Conservation (phyloP, 2,888 invertebrate species). For the Acanthopleura granulata region DNA sequence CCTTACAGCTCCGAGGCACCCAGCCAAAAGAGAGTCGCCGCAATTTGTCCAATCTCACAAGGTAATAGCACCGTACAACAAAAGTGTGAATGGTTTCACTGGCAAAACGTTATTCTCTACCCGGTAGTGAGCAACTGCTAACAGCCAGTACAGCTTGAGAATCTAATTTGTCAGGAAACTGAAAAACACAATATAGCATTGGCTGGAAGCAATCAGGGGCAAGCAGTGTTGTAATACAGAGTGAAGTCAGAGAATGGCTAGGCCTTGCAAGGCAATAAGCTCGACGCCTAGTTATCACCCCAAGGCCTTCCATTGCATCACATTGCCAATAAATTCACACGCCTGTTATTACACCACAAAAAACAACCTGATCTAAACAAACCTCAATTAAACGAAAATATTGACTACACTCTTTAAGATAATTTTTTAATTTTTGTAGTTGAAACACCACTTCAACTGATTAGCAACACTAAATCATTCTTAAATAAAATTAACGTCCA, state of each 20-base stretch:
- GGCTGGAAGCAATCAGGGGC: neutral
- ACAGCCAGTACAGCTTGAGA: constrained; percentile 4
- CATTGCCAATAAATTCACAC: too few species aligned
- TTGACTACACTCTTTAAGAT: too few species aligned
- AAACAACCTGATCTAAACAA: too few species aligned
- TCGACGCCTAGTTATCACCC: neutral
- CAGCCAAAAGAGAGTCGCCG: neutral
- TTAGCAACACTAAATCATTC: too few species aligned
- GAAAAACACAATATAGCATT: constrained; percentile 8
- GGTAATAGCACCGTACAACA: neutral
- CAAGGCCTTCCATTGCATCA: neutral
- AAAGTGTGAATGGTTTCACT: neutral
- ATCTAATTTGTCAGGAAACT: constrained; percentile 6
- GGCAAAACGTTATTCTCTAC: neutral
- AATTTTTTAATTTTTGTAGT: too few species aligned
- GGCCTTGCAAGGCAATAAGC: neutral
- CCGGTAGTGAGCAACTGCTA: constrained; percentile 2
- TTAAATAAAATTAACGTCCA: too few species aligned
- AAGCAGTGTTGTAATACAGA: neutral
- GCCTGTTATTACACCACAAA: too few species aligned
- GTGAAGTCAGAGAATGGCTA: neutral
- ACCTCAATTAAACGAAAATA: too few species aligned
- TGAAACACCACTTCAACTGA: too few species aligned
- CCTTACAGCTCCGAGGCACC: neutral
- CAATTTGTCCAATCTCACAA: constrained; percentile 1